phyloP scores from a whole-genome alignment of 2,797 vertebrate species.

The Smutsia temminckii region DNA sequence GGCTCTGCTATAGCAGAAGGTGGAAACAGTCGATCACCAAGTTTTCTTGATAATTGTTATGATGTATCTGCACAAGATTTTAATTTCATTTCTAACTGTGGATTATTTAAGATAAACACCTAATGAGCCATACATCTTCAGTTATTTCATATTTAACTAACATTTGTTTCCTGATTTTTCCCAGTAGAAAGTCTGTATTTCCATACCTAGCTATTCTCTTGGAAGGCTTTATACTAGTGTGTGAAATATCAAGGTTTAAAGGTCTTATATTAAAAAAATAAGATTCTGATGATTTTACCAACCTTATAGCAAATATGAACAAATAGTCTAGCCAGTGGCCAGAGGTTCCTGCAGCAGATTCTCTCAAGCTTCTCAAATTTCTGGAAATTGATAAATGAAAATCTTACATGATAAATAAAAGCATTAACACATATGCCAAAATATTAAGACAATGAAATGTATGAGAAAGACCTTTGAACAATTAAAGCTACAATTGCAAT shows the following conservation, averaged over 20 bases:
- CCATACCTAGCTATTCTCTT: not conserved
- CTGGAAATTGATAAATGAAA: not conserved
- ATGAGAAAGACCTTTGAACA: not conserved
- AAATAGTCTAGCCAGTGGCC: not conserved
- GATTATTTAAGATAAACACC: conserved; percentile 21
- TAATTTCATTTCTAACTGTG: not conserved
- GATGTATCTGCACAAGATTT: not conserved
- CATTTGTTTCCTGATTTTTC: conserved; percentile 33
- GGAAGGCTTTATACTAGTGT: not conserved
- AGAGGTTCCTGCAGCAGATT: not conserved
- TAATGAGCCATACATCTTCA: not conserved
- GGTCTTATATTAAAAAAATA: not conserved
- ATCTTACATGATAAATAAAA: not conserved
- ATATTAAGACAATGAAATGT: not conserved
- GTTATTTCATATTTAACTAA: conserved; percentile 37
- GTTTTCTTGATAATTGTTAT: not conserved
- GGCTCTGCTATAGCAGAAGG: not conserved
- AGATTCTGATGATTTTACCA: not conserved
- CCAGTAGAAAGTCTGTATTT: not conserved
- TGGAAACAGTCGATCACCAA: not conserved
- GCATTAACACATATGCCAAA: not conserved
- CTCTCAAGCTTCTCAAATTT: not conserved
- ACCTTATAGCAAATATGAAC: not conserved
- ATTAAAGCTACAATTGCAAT: not conserved
- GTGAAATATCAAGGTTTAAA: not conserved